These are phyloP conservation scores for Orthonychiurus folsomi DNA, from an alignment of 2,888 invertebrate genomes.

Conservation along the genomic window DNA sequence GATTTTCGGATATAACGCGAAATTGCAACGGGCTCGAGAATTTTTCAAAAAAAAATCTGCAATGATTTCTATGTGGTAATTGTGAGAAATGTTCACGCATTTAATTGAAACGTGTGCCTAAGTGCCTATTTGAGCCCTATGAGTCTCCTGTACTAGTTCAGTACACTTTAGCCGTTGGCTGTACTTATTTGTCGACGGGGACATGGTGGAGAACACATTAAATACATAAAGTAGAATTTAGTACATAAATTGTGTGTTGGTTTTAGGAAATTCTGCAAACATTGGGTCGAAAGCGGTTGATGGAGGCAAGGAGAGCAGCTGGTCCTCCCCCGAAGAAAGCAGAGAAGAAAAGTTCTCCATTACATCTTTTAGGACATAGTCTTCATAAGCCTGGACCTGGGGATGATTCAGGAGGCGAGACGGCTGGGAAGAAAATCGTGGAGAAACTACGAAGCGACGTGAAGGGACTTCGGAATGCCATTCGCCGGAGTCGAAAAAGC, in stretches of 20 bases:
- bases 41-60: too few species aligned
- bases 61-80: too few species aligned
- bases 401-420: constrained; percentile 34
- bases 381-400: neutral
- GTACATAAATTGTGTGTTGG: neutral
- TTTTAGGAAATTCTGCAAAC: constrained; percentile 71
- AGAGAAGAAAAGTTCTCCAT: constrained; percentile 25
- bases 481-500: constrained; percentile 50
- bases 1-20: neutral
- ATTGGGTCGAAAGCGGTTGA: constrained; percentile 71
- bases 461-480: constrained; percentile 57
- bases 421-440: constrained; percentile 62
- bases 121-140: too few species aligned
- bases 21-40: too few species aligned
- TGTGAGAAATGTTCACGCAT: too few species aligned
- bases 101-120: too few species aligned
- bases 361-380: constrained; percentile 24
- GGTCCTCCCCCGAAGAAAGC: constrained; percentile 35
- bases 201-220: too few species aligned
- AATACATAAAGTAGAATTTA: too few species aligned
- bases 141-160: too few species aligned
- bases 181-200: too few species aligned
- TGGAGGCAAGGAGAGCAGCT: constrained; percentile 58
- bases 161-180: too few species aligned
- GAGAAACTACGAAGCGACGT: constrained; percentile 76